Evolutionary conservation across 2,888 invertebrate genomes (phyloP).

Genomic region (Epirrhoe tristata): DNA sequence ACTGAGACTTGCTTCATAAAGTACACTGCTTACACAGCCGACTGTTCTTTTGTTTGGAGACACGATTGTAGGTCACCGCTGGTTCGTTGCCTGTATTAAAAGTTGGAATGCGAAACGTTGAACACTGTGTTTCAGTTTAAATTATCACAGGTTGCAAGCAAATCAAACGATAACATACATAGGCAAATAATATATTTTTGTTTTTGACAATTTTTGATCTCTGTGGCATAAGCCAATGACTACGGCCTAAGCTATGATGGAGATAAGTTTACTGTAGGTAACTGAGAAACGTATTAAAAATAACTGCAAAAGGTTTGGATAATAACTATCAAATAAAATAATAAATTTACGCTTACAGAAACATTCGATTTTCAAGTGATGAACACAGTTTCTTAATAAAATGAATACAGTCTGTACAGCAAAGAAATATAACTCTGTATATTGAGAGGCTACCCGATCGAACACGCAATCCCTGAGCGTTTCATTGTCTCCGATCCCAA

Average conservation of each 20-base stretch:
- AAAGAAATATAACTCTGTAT: slow-evolving; percentile 36
- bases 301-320: no score
- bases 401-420: slow-evolving; percentile 20
- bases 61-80: slow-evolving; percentile 43
- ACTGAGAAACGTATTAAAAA: no score
- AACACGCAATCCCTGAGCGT: slow-evolving; percentile 59
- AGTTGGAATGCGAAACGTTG: slow-evolving; percentile 1
- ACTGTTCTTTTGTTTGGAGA: slow-evolving; percentile 45
- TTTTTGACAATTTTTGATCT: no score
- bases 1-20: slow-evolving; percentile 54
- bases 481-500: slow-evolving; percentile 56
- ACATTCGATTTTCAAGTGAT: slow-evolving; percentile 5
- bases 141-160: not conserved
- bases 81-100: slow-evolving; percentile 24
- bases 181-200: no score
- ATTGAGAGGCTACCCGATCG: slow-evolving; percentile 41
- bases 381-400: slow-evolving; percentile 2
- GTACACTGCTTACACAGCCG: slow-evolving; percentile 48
- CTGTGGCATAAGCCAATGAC: no score
- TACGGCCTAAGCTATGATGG: no score
- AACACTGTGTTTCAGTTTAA: slow-evolving; percentile 17
- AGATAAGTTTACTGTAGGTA: no score
- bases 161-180: no score
- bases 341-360: no score
- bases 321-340: not conserved